Base-by-base conservation (phyloP, 1,140 invertebrate species). In the Listronotus oregonensis region DNA sequence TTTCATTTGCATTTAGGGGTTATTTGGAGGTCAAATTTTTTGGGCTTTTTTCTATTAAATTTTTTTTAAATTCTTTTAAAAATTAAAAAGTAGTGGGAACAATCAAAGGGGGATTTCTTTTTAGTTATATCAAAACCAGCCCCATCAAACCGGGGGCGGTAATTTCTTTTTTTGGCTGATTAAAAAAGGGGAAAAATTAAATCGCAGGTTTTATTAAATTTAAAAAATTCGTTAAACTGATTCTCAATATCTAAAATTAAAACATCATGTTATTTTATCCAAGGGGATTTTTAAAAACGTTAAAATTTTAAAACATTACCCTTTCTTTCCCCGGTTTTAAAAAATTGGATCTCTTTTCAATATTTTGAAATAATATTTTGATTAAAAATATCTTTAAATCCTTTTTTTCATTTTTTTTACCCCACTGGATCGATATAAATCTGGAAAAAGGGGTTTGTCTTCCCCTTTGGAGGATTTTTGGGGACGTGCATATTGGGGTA, bases 131-230 rank as follows among this genome's bases (percentile, higher is more conserved):
- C 70, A 40, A 61, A 72, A 47, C 46, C 67, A 11, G 72, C 67
- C 3, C 71, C 56, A 18, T 73, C 72, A 52, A 73, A 75, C 42
- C 74, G 75, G 11, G 75, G 75, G 27, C 74, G 68, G 50, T 59
- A 10, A 67, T 64, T n/a, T 67, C 1, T 40, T 64, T 70, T 51
- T 46, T 49, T 15, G 40, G 10, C 39, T 57, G 47, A 7, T 51
- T 39, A 49, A 21, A 18, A 32, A 43, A 8, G 44, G 7, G 78
- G 75, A 47, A 79, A 75, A 66, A 81, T 82, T 56, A 81, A 85
- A 1, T 87, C 86, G 1, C 87, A 89, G 58, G 84, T 86, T 83
- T 85, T 0, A 85, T 84, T 5, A 87, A 87, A 64, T 82, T 81
- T 70, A 82, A 80, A 62, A 66, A 82, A 72, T 15, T 70, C 60